phyloP scores from a whole-genome alignment of 92 coral and sea anemone species.

The Porites rus region DNA sequence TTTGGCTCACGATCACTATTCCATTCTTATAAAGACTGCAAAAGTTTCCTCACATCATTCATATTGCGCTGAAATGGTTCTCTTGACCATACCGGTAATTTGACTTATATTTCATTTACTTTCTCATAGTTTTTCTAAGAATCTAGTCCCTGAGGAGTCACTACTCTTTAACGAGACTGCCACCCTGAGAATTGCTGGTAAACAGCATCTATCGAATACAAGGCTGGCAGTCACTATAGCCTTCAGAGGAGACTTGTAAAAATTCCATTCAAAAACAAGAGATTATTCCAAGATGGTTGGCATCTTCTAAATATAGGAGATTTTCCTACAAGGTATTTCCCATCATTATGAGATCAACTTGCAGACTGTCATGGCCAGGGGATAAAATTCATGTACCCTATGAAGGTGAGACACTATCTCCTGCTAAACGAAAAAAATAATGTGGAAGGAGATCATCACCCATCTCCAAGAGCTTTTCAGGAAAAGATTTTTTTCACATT shows the following conservation, averaged over 20 bases:
- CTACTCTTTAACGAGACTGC: conserved; percentile 8
- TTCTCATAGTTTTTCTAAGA: conserved; percentile 22
- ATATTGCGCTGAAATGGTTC: background rate
- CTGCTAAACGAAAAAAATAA: conserved; percentile 56
- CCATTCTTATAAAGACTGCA: background rate
- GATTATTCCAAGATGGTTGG: conserved; percentile 40
- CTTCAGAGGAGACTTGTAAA: conserved; percentile 46
- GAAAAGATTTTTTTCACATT: conserved; percentile 52
- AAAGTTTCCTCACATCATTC: background rate
- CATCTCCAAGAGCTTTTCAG: conserved; percentile 39
- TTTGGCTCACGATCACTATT: background rate
- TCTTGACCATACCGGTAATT: too few species aligned
- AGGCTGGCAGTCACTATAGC: conserved; percentile 25
- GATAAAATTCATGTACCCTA: conserved; percentile 52
- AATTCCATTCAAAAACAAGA: conserved; percentile 32
- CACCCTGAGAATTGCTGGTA: conserved; percentile 38
- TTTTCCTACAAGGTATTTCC: conserved; percentile 47
- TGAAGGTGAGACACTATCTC: conserved; percentile 43
- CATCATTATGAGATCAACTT: conserved; percentile 44
- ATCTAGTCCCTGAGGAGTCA: conserved; percentile 10
- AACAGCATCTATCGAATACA: conserved; percentile 39
- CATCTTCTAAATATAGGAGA: conserved; percentile 16
- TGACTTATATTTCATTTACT: background rate
- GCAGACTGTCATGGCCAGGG: conserved; percentile 56
- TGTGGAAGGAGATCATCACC: conserved; percentile 5